Percentiles rank a stretch among this genome's conserved stretches.
phyloP scores from a whole-genome alignment of 2,113 vertebrate species.

The Genyomyrus donnyi region DNA sequence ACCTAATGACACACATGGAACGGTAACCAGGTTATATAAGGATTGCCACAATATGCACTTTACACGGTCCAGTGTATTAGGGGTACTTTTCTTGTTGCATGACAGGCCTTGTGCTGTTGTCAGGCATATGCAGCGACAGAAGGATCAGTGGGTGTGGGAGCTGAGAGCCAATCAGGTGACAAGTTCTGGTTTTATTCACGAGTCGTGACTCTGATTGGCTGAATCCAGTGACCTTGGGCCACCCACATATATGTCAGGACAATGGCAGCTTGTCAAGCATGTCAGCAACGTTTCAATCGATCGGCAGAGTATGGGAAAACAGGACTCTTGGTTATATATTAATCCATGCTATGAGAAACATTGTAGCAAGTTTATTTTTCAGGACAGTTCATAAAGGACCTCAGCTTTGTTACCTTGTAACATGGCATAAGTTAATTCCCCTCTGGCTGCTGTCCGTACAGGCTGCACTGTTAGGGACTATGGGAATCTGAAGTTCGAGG shows the following conservation, averaged over 20 bases:
- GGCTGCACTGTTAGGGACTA: constrained; percentile 64
- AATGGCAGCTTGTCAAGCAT: not conserved
- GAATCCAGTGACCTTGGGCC: constrained; percentile 20
- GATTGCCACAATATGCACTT: not conserved
- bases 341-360: not conserved
- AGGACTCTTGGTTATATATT: constrained; percentile 2
- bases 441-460: constrained; percentile 21
- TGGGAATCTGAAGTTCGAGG: constrained; percentile 58
- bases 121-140: not conserved
- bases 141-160: not conserved
- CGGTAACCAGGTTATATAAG: not conserved
- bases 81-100: not conserved
- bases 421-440: not conserved
- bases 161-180: constrained; percentile 1
- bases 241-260: constrained; percentile 2
- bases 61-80: not conserved
- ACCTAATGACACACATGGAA: not conserved
- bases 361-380: not conserved
- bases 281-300: not conserved
- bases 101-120: not conserved
- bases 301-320: not conserved
- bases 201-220: constrained; percentile 18
- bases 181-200: constrained; percentile 13
- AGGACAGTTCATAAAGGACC: not conserved
- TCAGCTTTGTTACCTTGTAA: not conserved